Evolutionary conservation across 1,140 invertebrate genomes (phyloP).

Genomic region (Ceratitis capitata): DNA sequence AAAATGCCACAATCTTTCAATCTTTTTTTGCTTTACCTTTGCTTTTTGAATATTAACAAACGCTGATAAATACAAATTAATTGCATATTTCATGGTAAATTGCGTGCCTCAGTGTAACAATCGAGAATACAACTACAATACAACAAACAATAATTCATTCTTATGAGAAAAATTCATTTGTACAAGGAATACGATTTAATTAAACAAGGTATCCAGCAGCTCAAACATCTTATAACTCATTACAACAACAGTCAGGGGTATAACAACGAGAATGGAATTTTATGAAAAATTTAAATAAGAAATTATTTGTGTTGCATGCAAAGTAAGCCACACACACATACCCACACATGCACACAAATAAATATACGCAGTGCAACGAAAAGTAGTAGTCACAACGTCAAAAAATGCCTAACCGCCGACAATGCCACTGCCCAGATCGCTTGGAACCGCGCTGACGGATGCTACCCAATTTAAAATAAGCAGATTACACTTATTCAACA

Average conservation of each 20-base stretch:
- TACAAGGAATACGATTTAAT: slow-evolving; percentile 63
- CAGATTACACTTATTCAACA: slow-evolving; percentile 32
- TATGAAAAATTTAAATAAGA: slow-evolving; percentile 34
- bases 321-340: neutral
- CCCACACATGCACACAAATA: no score
- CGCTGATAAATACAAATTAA: no score
- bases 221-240: slow-evolving; percentile 51
- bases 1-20: no score
- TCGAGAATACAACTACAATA: no score
- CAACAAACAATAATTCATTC: no score
- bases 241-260: slow-evolving; percentile 1
- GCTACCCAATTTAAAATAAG: slow-evolving; percentile 33
- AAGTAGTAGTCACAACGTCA: no score
- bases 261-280: neutral
- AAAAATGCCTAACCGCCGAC: no score
- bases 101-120: no score
- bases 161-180: slow-evolving; percentile 2
- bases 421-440: no score
- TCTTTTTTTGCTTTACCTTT: no score
- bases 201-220: slow-evolving; percentile 62
- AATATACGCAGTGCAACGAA: neutral
- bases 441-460: neutral
- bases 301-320: neutral
- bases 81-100: no score
- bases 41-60: no score